A percentile compares a stretch with the other conserved stretches of the same genome.
Conservation (phyloP, 2,113 vertebrate species). For the Pachycephala philippinensis region DNA sequence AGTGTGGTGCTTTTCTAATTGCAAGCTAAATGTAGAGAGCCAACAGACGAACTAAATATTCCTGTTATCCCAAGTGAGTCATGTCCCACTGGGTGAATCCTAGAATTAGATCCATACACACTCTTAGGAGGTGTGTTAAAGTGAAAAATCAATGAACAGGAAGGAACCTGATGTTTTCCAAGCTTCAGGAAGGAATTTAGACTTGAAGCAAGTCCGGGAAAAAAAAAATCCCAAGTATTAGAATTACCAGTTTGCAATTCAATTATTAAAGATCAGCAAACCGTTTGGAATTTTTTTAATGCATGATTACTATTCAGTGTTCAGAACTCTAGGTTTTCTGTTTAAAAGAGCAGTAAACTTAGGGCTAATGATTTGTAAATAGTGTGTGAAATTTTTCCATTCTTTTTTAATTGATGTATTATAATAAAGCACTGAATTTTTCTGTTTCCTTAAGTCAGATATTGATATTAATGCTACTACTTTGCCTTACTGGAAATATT, state of each 20-base stretch:
- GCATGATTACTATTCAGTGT: background rate
- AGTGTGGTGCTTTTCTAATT: background rate
- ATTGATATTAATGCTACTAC: background rate
- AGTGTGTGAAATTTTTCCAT: background rate
- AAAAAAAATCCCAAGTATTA: background rate
- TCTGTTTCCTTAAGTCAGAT: background rate
- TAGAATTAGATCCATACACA: background rate
- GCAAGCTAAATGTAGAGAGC: background rate
- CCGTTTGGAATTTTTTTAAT: accelerated
- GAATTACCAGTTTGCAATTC: background rate
- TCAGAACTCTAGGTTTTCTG: background rate
- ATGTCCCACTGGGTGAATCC: background rate
- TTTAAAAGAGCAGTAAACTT: background rate
- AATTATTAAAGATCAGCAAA: background rate
- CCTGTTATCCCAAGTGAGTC: background rate
- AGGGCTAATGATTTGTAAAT: background rate
- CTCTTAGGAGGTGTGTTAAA: background rate
- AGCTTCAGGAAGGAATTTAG: background rate
- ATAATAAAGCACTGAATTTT: background rate
- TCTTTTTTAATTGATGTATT: background rate
- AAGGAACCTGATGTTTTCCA: background rate
- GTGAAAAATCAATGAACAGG: background rate
- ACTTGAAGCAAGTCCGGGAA: background rate
- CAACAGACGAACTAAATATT: background rate
- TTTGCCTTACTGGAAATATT: background rate